Conservation (phyloP, 2,113 vertebrate genomes). For the Eublepharis macularius region DNA sequence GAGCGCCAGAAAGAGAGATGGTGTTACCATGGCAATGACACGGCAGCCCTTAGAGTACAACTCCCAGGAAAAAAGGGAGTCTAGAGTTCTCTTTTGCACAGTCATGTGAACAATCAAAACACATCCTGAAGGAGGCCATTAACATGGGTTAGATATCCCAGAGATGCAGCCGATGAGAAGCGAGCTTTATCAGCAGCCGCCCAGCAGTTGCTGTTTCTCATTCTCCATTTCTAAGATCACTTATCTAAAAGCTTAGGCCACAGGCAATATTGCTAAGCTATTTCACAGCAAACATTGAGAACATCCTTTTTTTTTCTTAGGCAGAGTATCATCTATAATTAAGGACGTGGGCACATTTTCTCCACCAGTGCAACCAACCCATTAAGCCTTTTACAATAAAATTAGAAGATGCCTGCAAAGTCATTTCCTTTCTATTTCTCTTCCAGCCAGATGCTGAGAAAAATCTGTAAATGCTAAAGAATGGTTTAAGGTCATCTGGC, state of each 20-base stretch:
- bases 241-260: conserved; percentile 46
- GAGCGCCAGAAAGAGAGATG: conserved; percentile 47
- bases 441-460: conserved; percentile 28
- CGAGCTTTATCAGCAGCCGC: conserved; percentile 51
- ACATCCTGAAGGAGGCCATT: conserved; percentile 64
- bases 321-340: conserved; percentile 40
- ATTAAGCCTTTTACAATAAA: conserved; percentile 33
- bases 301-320: conserved; percentile 4
- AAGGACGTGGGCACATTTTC: background rate
- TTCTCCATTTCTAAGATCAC: conserved; percentile 40
- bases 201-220: conserved; percentile 43
- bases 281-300: conserved; percentile 46
- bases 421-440: conserved; percentile 28
- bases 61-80: conserved; percentile 64
- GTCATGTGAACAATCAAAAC: conserved; percentile 58
- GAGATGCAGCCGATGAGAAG: conserved; percentile 53
- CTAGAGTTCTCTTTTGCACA: conserved; percentile 48
- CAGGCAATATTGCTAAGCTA: conserved; percentile 14
- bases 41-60: conserved; percentile 46
- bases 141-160: conserved; percentile 49
- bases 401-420: background rate
- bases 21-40: conserved; percentile 69
- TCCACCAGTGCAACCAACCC: background rate
- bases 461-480: conserved; percentile 29
- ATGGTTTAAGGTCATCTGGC: background rate